Percentiles rank a stretch among this genome's conserved stretches.
These are phyloP conservation scores for Melospiza georgiana DNA, from an alignment of 2,113 vertebrate species.

Conservation along the genomic window DNA sequence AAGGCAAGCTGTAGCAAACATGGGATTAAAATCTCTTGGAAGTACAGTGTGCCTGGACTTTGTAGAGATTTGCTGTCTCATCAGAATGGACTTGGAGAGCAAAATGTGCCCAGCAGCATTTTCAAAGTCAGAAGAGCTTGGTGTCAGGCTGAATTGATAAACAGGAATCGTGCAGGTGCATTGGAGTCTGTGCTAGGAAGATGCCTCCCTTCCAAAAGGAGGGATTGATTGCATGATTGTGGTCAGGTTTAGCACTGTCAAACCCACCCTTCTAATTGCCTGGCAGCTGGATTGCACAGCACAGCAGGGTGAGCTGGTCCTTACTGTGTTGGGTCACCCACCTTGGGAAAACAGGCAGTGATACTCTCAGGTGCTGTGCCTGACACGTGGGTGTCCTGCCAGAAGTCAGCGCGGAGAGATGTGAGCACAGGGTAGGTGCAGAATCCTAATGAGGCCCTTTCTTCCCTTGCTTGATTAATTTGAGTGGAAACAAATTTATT, in stretches of 20 bases:
- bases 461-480: neutral
- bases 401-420: fast-evolving
- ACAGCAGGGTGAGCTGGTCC: neutral
- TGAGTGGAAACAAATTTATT: neutral
- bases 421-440: neutral
- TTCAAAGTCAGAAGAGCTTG: neutral
- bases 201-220: neutral
- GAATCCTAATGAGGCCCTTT: neutral
- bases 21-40: neutral
- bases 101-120: neutral
- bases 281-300: neutral
- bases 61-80: neutral
- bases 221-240: neutral
- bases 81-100: neutral
- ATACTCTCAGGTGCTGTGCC: neutral
- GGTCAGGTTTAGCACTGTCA: neutral
- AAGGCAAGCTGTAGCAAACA: neutral
- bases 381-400: neutral
- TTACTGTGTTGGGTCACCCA: fast-evolving
- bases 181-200: neutral
- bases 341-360: neutral
- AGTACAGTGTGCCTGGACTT: neutral
- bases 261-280: neutral
- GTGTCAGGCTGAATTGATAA: neutral
- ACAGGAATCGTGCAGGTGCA: neutral